Conservation (phyloP, 2,797 vertebrate species). For the Corythornis leucogaster region DNA sequence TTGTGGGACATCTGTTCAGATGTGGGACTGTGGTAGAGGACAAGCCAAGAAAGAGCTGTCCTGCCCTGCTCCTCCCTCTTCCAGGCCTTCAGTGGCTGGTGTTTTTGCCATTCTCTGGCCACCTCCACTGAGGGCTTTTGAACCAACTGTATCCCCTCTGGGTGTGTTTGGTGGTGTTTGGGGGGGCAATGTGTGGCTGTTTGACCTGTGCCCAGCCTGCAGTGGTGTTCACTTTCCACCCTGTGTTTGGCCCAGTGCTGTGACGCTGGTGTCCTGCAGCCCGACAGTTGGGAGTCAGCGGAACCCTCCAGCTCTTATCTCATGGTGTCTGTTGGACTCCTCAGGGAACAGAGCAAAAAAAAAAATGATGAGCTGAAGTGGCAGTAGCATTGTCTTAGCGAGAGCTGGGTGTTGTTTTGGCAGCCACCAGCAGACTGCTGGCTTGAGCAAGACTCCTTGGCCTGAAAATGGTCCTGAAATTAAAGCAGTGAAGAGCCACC, state of each 20-base stretch:
- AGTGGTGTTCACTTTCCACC: background rate
- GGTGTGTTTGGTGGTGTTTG: background rate
- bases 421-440: background rate
- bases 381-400: background rate
- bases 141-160: background rate
- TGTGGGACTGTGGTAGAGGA: background rate
- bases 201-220: background rate
- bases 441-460: background rate
- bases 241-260: background rate
- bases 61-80: rapidly evolving
- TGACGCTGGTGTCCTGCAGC: background rate
- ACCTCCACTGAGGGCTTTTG: background rate
- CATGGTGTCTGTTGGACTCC: rapidly evolving
- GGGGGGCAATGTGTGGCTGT: background rate
- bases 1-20: background rate
- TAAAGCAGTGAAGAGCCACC: background rate
- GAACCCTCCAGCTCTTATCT: background rate
- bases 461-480: background rate
- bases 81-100: background rate
- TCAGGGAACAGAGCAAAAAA: background rate
- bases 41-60: background rate
- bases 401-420: background rate
- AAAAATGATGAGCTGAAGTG: background rate
- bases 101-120: background rate
- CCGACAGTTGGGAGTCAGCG: rapidly evolving